Conservation (phyloP, 2,888 invertebrate genomes). For the Drosophila seclusa region DNA sequence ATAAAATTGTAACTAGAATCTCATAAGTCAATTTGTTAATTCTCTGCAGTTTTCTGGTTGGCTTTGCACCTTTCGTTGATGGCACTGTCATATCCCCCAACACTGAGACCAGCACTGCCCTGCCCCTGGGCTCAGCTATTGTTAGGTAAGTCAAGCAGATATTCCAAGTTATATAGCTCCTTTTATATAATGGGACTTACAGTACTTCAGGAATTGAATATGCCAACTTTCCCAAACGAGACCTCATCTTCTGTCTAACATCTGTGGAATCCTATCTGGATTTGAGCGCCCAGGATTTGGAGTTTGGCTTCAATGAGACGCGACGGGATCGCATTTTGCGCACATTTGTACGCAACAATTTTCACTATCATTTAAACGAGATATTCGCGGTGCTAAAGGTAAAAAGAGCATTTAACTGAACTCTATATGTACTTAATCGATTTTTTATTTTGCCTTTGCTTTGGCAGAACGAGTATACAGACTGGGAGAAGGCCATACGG, state of each 20-base stretch:
- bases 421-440: background rate
- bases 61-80: conserved; percentile 97
- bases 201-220: conserved; percentile 91
- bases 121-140: conserved; percentile 85
- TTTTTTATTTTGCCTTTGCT: background rate
- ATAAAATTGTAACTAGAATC: too few relatives aligned
- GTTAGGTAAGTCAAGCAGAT: conserved; percentile 84
- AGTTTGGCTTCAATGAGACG: conserved; percentile 96
- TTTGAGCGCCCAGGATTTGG: conserved; percentile 92
- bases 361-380: conserved; percentile 97
- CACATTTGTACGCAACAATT: conserved; percentile 97
- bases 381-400: conserved; percentile 94
- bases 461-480: conserved; percentile 95
- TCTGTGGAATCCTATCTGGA: conserved; percentile 93
- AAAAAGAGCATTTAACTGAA: conserved; percentile 7
- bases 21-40: background rate
- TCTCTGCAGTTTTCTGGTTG: conserved; percentile 89
- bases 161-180: background rate
- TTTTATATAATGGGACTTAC: conserved; percentile 3
- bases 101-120: conserved; percentile 80
- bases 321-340: conserved; percentile 93
- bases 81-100: conserved; percentile 92
- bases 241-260: conserved; percentile 93
- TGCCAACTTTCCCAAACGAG: conserved; percentile 92
- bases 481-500: conserved; percentile 96